These are phyloP conservation scores for Platyura marginata DNA, from an alignment of 1,140 invertebrate genomes.

Conservation along the genomic window DNA sequence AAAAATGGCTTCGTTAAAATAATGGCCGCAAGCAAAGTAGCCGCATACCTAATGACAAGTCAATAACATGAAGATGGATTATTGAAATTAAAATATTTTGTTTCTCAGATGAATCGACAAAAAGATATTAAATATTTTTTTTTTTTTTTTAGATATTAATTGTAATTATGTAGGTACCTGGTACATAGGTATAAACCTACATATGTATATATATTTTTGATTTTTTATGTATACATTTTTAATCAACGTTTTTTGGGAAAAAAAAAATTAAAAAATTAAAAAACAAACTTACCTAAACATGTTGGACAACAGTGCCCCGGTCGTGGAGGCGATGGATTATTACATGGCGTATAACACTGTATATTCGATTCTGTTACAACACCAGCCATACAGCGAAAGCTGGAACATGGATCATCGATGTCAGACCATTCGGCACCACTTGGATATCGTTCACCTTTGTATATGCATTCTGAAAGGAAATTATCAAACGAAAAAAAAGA, in stretches of 20 bases:
- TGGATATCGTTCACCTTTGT: conserved; percentile 45
- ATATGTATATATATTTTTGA: neutral
- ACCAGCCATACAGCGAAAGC: conserved; percentile 59
- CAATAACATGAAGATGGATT: neutral
- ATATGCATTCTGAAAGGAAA: conserved; percentile 42
- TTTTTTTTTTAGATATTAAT: neutral
- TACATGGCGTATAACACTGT: conserved; percentile 63
- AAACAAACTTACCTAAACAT: conserved; percentile 40
- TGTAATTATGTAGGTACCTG: neutral
- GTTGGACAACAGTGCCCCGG: conserved; percentile 67
- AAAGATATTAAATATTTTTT: neutral
- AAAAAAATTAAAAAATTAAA: conserved; percentile 1
- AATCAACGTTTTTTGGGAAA: too few relatives aligned
- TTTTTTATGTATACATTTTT: too few relatives aligned
- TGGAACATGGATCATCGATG: conserved; percentile 44
- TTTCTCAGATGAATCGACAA: neutral
- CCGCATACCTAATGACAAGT: neutral
- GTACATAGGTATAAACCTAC: neutral
- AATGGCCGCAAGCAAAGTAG: neutral
- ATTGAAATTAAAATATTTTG: neutral
- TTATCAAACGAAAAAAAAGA: neutral
- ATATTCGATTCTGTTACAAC: conserved; percentile 60
- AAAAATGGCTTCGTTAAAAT: too few relatives aligned
- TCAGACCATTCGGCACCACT: conserved; percentile 63
- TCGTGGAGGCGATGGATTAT: conserved; percentile 37